These are phyloP conservation scores for Gnathonemus echidnorhynchus DNA, from an alignment of 2,113 vertebrate species.

Conservation along the genomic window DNA sequence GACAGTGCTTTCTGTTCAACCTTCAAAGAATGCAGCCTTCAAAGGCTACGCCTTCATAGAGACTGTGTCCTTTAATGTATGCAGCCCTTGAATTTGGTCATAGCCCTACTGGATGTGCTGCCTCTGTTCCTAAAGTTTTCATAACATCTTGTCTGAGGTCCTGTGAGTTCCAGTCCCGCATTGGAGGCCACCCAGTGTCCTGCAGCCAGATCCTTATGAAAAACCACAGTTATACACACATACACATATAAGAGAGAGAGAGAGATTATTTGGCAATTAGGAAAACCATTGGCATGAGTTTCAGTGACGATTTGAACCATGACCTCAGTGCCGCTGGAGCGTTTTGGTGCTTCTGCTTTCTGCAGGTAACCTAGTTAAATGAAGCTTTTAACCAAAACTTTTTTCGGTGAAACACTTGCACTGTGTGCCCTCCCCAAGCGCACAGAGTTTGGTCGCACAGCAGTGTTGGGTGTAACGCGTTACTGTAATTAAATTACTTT, in stretches of 20 bases:
- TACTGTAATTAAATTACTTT: too few relatives aligned
- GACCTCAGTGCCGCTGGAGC: too few relatives aligned
- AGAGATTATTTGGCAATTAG: too few relatives aligned
- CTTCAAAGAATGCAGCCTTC: background rate
- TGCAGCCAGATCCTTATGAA: background rate
- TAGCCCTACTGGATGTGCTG: too few relatives aligned
- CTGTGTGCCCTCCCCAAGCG: too few relatives aligned
- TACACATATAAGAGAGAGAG: background rate
- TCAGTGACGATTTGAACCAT: background rate
- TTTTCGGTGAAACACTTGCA: background rate
- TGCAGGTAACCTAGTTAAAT: background rate
- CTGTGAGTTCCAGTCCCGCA: too few relatives aligned
- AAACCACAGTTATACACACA: background rate
- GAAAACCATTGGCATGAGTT: background rate
- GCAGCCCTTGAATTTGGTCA: background rate
- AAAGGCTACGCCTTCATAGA: background rate
- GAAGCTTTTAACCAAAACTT: background rate
- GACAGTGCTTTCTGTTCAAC: background rate
- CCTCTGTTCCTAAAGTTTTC: too few relatives aligned
- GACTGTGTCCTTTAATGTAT: background rate
- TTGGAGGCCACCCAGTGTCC: background rate
- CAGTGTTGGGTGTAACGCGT: too few relatives aligned
- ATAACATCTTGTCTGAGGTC: too few relatives aligned
- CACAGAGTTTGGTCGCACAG: background rate
- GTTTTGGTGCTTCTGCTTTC: too few relatives aligned